These are phyloP conservation scores for Sebastes glaucus DNA, from an alignment of 2,797 vertebrate genomes.

Conservation along the genomic window DNA sequence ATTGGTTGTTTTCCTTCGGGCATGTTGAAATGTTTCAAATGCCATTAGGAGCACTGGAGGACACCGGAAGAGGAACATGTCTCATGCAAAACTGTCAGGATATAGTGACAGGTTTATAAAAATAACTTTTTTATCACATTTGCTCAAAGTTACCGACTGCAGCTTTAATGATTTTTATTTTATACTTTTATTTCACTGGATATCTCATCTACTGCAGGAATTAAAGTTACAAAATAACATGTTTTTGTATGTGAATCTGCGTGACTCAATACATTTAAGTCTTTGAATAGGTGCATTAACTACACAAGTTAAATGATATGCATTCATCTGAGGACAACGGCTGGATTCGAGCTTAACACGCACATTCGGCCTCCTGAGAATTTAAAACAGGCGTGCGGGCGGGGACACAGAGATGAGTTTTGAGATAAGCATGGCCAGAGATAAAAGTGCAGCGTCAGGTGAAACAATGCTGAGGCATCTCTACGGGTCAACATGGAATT, in stretches of 20 bases:
- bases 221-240: not conserved
- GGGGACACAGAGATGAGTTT: slow-evolving; percentile 1
- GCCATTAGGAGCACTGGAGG: too few species aligned
- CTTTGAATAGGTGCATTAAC: not conserved
- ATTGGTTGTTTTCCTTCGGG: too few species aligned
- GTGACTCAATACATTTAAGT: not conserved
- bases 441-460: not conserved
- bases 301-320: not conserved
- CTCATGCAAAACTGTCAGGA: too few species aligned
- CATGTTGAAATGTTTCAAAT: too few species aligned
- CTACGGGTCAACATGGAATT: not conserved
- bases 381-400: not conserved
- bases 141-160: too few species aligned
- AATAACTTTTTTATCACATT: too few species aligned
- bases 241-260: not conserved
- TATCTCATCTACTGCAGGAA: not conserved
- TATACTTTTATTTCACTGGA: not conserved
- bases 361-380: not conserved
- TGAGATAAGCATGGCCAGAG: not conserved
- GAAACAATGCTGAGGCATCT: not conserved
- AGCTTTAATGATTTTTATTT: not conserved
- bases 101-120: too few species aligned
- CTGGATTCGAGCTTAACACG: not conserved
- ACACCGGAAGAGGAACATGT: too few species aligned
- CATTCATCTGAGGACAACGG: not conserved